Percentiles rank a stretch among this genome's conserved stretches.
These are phyloP conservation scores for Dicranocentrus wangi DNA, from an alignment of 2,888 invertebrate species.

Conservation along the genomic window DNA sequence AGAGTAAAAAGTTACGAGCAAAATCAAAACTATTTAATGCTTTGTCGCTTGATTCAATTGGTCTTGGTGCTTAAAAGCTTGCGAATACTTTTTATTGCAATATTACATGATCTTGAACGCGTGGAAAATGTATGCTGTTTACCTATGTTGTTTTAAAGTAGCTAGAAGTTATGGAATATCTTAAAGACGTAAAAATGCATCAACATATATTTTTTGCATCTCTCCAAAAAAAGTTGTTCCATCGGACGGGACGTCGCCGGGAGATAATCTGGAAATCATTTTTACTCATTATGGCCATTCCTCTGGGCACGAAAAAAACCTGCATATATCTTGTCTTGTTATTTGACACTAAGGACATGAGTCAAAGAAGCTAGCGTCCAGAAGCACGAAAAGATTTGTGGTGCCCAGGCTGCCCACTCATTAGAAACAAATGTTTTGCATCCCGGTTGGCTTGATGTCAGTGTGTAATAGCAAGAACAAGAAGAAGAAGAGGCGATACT, in stretches of 20 bases:
- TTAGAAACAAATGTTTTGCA: background rate
- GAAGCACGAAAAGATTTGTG: background rate
- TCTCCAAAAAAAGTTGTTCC: background rate
- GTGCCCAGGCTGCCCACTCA: background rate
- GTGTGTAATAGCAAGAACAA: too few relatives aligned
- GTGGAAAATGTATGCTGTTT: too few relatives aligned
- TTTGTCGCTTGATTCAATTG: too few relatives aligned
- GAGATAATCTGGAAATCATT: conserved; percentile 32
- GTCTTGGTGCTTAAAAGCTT: too few relatives aligned
- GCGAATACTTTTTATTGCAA: too few relatives aligned
- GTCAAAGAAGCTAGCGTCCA: conserved; percentile 7
- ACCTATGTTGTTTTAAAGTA: too few relatives aligned
- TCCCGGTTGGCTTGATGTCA: too few relatives aligned
- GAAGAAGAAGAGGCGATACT: too few relatives aligned
- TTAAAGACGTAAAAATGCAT: conserved; percentile 17
- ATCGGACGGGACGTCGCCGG: background rate
- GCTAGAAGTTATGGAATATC: too few relatives aligned
- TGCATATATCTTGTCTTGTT: background rate
- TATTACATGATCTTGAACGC: too few relatives aligned
- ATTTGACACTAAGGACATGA: conserved; percentile 7
- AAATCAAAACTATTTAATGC: too few relatives aligned
- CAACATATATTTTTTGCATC: background rate
- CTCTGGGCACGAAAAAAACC: too few relatives aligned
- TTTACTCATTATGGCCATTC: conserved; percentile 34
- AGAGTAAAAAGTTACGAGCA: background rate